Base-by-base conservation (phyloP, 2,888 invertebrate genomes). In the Antitype chi region DNA sequence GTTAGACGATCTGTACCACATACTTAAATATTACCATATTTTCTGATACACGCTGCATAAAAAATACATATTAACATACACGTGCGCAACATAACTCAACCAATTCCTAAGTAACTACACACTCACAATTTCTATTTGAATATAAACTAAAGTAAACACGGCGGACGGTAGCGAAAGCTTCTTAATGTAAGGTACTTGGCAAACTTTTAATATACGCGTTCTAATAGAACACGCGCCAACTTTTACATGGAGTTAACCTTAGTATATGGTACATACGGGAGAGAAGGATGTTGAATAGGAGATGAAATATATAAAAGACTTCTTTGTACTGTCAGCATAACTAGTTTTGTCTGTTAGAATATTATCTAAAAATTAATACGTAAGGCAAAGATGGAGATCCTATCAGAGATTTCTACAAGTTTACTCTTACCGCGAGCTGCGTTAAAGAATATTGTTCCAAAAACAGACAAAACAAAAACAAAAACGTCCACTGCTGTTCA, bases 161-260 rank as follows among this genome's bases (percentile, higher is more conserved):
- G n/a, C 28, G 43, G 53, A 76, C 23, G 70, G 47, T 77, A 90
- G 87, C 85, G 82, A 89, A 90, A 90, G 87, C 89, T 90, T 89
- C 90, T 90, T 92, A 92, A 91, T 92, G 93, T 94, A 92, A 93
- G 92, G 92, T 91, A 91, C 92, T 94, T 91, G 89, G 90, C 85
- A 88, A 93, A 94, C 91, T 94, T 94, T 93, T 93, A 94, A 94
- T 94, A 94, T 89, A 94, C 91, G 90, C 90, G 89, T 81, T 91
- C 93, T 94, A 94, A 93, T 93, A 93, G 92, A 92, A 91, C 93
- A 90, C 91, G 89, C 86, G 89, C 85, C 87, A 91, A 84, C 70
- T 85, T 85, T 81, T 84, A 81, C 83, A 68, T 73, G 69, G 74
- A 83, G 86, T 87, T 88, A 84, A 80, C 74, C 76, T 70, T 78